Evolutionary conservation across 2,888 invertebrate genomes (phyloP), one percentile per base, ranked within the genome.

Genomic region (Hoplodrina ambigua): DNA sequence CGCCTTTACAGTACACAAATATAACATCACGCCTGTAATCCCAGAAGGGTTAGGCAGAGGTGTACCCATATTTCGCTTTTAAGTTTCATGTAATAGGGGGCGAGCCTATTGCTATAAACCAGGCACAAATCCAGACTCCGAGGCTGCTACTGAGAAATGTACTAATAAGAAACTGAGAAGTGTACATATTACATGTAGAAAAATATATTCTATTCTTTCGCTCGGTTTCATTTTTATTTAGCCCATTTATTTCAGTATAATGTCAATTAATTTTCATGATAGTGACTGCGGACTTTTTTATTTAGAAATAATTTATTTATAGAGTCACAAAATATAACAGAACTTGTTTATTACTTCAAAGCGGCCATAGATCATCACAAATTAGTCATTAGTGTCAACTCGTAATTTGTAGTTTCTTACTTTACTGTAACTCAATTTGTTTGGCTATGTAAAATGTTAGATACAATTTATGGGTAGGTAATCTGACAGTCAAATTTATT

Each of bases 301-400:
- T 76, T 75, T 60, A 13, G 4, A 71, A 49, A 41, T 58, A 71
- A 83, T 83, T 84, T 73, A 83, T 83, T 81, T 74, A 76, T 72
- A 66, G 56, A 10, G 4, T 65, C 20, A 49, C 25, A 50, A 62
- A 55, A 64, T 67, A 55, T 59, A 62, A 64, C n/a, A 49, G 13
- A 80, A 53, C 30, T 68, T 62, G 49, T 73, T 71, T 74, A 75
- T 73, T 75, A 66, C 64, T 75, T 79, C 57, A 74, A 74, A 81
- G 67, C 52, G 20, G 59, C 60, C 6, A 74, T 84, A 80, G 54
- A 85, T 84, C 85, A 85, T 72, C 10, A 78, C 68, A 64, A 79
- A 85, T 79, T 79, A 81, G 70, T 83, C 75, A 79, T 83, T 83
- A 81, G 62, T 77, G 83, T 83, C 85, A 78, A 50, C 64, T 78